Conservation (phyloP, 2,113 vertebrate species). For the Gulo gulo region DNA sequence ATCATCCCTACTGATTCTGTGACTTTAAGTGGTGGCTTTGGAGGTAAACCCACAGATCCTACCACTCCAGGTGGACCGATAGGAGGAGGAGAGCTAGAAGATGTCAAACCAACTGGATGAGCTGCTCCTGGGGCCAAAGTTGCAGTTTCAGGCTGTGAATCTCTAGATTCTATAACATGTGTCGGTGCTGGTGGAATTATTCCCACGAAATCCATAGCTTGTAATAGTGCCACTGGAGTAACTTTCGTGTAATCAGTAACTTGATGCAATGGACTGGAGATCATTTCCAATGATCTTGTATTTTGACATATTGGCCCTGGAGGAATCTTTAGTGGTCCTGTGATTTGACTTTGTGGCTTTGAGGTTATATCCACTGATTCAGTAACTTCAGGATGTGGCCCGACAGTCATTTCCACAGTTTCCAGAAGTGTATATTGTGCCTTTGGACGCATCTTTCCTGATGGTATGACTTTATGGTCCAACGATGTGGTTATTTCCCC, state of each 20-base stretch:
- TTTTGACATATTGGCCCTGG: slow-evolving; percentile 1
- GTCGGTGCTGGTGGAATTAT: slow-evolving; percentile 27
- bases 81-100: neutral
- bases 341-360: slow-evolving; percentile 37
- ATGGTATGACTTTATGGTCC: neutral
- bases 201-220: slow-evolving; percentile 47
- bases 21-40: neutral
- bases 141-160: slow-evolving; percentile 22
- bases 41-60: neutral
- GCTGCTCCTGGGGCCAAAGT: neutral
- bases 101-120: neutral
- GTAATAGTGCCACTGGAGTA: slow-evolving; percentile 52
- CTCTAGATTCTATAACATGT: neutral
- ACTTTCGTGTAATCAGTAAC: slow-evolving; percentile 22
- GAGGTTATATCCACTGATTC: neutral
- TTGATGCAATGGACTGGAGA: slow-evolving; percentile 2
- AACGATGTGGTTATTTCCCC: neutral
- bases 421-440: neutral
- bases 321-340: neutral
- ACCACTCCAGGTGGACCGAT: neutral
- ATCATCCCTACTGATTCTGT: neutral
- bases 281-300: slow-evolving; percentile 19
- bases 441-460: slow-evolving; percentile 1
- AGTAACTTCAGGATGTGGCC: slow-evolving; percentile 3
- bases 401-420: neutral